phyloP scores from a whole-genome alignment of 2,888 invertebrate genomes.

The Trichopria drosophilae region DNA sequence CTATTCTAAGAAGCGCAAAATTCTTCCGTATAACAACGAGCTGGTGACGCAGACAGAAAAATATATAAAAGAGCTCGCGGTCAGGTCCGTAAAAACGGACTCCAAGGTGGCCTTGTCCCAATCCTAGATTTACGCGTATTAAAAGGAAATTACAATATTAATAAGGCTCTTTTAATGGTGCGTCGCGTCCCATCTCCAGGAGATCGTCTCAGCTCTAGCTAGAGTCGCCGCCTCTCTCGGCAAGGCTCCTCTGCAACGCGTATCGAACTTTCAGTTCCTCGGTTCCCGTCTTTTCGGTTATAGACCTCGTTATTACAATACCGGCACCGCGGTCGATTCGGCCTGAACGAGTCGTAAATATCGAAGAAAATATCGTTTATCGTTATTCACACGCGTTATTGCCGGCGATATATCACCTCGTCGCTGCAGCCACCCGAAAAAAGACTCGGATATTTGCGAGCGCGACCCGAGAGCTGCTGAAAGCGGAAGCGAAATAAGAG shows the following conservation, averaged over 20 bases:
- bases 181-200: no score
- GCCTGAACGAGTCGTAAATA: conserved; percentile 36
- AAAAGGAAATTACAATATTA: conserved; percentile 51
- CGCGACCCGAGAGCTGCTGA: no score
- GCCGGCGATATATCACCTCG: conserved; percentile 26
- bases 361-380: conserved; percentile 35
- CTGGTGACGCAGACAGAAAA: no score
- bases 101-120: conserved; percentile 49
- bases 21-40: no score
- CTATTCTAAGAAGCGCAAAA: no score
- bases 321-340: conserved; percentile 4
- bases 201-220: conserved; percentile 25
- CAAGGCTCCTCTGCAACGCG: no score
- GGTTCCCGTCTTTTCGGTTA: conserved; percentile 26
- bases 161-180: conserved; percentile 48
- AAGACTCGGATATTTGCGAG: no score
- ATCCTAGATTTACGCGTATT: conserved; percentile 51
- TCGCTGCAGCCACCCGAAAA: no score
- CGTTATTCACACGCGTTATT: conserved; percentile 32
- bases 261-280: conserved; percentile 11
- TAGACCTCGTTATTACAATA: conserved; percentile 31
- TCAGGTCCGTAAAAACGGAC: conserved; percentile 39
- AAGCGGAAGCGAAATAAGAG: no score
- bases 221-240: conserved; percentile 12
- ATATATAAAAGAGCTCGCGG: conserved; percentile 29